phyloP scores from a whole-genome alignment of 1,140 invertebrate genomes.

The Tetranychus urticae region DNA sequence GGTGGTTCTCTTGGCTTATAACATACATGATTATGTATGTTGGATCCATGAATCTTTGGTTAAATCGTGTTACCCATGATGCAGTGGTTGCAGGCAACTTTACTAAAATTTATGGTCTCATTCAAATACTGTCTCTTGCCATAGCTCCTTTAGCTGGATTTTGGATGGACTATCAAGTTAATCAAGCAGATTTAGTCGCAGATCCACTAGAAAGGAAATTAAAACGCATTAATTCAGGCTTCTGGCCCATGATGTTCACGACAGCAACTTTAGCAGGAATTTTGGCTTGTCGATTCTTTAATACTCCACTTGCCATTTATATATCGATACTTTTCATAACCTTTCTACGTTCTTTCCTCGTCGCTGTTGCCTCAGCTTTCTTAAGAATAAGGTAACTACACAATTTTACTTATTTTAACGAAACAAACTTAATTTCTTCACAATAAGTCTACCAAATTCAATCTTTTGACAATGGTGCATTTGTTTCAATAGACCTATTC shows the following conservation, averaged over 20 bases:
- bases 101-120: conserved; percentile 10
- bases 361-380: conserved; percentile 13
- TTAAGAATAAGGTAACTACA: conserved; percentile 11
- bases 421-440: no score
- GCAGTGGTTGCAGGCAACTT: conserved; percentile 4
- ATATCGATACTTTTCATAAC: conserved; percentile 12
- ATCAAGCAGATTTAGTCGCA: conserved; percentile 1
- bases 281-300: conserved; percentile 12
- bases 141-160: conserved; percentile 11
- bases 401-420: not conserved
- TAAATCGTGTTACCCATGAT: conserved; percentile 6
- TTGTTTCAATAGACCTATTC: no score
- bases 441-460: no score
- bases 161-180: conserved; percentile 12
- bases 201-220: conserved; percentile 10
- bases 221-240: conserved; percentile 9
- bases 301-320: conserved; percentile 9
- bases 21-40: conserved; percentile 14
- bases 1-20: conserved; percentile 14
- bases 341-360: conserved; percentile 12
- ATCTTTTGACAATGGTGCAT: no score
- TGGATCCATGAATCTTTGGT: conserved; percentile 12
- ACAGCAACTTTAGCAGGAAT: conserved; percentile 7
- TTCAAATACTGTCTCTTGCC: conserved; percentile 11
- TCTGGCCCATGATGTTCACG: conserved; percentile 14